phyloP scores from a whole-genome alignment of 2,797 vertebrate genomes.

The Danio kyathit region DNA sequence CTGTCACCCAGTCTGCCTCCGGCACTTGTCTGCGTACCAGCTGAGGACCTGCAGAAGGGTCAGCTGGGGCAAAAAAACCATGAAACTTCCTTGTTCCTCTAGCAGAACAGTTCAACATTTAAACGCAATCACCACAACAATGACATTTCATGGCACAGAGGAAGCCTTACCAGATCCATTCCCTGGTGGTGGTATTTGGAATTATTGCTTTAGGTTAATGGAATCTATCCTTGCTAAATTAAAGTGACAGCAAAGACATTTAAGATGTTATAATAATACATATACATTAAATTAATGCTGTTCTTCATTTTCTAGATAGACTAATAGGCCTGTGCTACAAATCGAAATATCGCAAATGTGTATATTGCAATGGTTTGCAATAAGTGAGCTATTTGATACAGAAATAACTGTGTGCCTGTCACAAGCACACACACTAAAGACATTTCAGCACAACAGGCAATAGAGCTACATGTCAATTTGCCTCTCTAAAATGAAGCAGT shows the following conservation, averaged over 20 bases:
- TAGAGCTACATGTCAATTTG: too few species aligned
- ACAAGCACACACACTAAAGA: too few species aligned
- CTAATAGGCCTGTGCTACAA: too few species aligned
- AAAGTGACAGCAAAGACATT: neutral
- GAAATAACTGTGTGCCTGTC: too few species aligned
- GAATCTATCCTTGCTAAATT: too few species aligned
- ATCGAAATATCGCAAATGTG: too few species aligned
- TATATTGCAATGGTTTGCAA: too few species aligned
- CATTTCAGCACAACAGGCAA: too few species aligned
- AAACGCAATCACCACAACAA: neutral
- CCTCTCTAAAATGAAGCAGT: too few species aligned
- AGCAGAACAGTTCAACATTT: neutral
- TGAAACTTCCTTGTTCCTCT: conserved; percentile 11
- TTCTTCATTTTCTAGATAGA: too few species aligned
- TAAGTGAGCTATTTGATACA: too few species aligned
- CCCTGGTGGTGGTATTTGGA: neutral
- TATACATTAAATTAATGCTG: too few species aligned
- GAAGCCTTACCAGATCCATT: conserved; percentile 1
- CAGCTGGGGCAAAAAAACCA: conserved; percentile 44
- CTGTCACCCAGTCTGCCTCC: conserved; percentile 39
- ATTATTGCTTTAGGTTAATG: neutral
- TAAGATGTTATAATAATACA: neutral
- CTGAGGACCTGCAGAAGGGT: conserved; percentile 61
- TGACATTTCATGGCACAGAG: neutral
- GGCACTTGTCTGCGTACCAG: conserved; percentile 43